Base-by-base conservation (phyloP, 2,797 vertebrate genomes). In the Dipus sagitta region DNA sequence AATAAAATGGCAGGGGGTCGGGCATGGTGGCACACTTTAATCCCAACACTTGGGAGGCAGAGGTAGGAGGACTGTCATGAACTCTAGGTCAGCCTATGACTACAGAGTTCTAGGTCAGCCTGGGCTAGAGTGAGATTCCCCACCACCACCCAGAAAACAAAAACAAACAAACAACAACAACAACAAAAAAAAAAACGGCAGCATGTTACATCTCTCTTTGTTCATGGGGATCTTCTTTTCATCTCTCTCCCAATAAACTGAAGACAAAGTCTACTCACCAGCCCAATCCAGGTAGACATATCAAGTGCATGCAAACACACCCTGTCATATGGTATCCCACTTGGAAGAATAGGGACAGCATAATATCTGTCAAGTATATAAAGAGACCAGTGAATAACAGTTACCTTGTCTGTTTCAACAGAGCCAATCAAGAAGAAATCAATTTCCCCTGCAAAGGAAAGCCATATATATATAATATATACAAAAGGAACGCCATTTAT, bases 371-470 rank as follows among this genome's bases (percentile, higher is more conserved):
- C 58, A 68, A 52, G 34, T 78, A 30, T 34, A 30, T 17, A 6
- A 77, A 91, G 62, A 77, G 26, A 10, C 18, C 26, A 3, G 24
- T 64, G 54, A 72, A 10, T n/a, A 86, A 68, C 77, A 75, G 79
- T 26, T 79, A 80, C 78, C 10, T 82, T 26, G 26, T 58, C 60
- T 72, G 32, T 62, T 84, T 92, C 87, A 68, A 60, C 20, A 47
- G 12, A 68, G 28, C 83, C 58, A 67, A 60, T 32, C 34, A 84
- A 88, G 78, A 89, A 89, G 60, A 52, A 91, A 54, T 62, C 70
- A 74, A 65, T 54, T 86, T 77, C 65, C 32, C 72, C 34, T 28
- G 64, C 24, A 34, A 0, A 47, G 30, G 62, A 30, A 23, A 88
- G 18, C 71, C 38, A 6, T 6, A 38, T 38, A 38, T 38, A 38